Evolutionary conservation across 1,140 invertebrate species (phyloP), one percentile per base, ranked within the genome.

Genomic region (Drosophila jambulina): DNA sequence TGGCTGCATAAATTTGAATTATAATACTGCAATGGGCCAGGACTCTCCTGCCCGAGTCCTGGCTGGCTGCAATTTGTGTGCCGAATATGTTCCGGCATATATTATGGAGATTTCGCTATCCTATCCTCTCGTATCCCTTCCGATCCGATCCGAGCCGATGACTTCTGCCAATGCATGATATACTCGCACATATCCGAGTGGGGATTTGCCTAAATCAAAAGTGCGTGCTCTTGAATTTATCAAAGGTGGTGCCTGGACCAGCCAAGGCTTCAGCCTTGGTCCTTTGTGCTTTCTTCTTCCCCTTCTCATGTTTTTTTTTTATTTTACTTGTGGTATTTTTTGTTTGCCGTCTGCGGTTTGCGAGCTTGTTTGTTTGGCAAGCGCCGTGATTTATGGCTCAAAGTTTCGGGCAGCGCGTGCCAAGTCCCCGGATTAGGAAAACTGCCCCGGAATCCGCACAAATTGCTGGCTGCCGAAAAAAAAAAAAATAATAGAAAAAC

Each of bases 41-140:
- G 60, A 19, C 32, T 25, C 63, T 54, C 51, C 51, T 38, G 21
- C 32, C 29, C 46, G 36, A 68, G 36, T 53, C 38, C 78, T 75
- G 51, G 83, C 65, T 71, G 75, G 59, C 64, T 86, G 90, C 90
- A 91, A 91, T 91, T 91, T 91, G 90, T 91, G 90, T 91, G 75
- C 84, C 74, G 90, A 90, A 91, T 91, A 91, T 91, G 90, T 83
- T 91, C 75, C 75, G 82, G 90, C 84, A 91, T 91, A 91, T 91
- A 91, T 91, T 91, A 91, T 91, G 84, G 90, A 90, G 90, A 91
- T 91, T 91, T 79, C 71, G 82, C 64, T 54, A 68, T 72, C 60
- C 61, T 60, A 32, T 32, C 42, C 42, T 1, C 43, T 56, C 49
- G 17, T 9, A 42, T 29, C 13, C 56, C 23, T n/a, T 32, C 15